Conservation (phyloP, 2,797 vertebrate species). For the Mormyrus hasselquistii region DNA sequence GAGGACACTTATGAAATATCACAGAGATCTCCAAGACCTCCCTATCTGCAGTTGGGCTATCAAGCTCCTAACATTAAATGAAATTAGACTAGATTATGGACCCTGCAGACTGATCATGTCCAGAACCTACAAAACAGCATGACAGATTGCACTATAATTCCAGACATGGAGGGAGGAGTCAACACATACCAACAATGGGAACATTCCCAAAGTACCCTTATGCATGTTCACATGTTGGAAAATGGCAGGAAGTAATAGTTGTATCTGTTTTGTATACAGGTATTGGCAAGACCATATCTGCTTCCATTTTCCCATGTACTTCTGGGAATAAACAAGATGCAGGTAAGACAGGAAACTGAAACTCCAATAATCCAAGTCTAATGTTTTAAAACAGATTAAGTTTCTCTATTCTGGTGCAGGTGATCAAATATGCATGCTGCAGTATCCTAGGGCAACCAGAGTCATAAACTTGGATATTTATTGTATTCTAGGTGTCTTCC, state of each 20-base stretch:
- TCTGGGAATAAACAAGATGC: background rate
- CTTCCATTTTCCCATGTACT: background rate
- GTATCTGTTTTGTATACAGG: background rate
- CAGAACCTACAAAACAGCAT: background rate
- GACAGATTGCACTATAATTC: background rate
- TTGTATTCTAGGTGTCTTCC: slow-evolving; percentile 13
- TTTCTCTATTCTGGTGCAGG: background rate
- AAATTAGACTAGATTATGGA: background rate
- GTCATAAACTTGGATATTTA: slow-evolving; percentile 18
- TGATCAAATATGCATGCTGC: slow-evolving; percentile 12
- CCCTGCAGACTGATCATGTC: background rate
- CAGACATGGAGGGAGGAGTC: background rate
- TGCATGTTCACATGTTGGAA: background rate
- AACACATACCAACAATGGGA: slow-evolving; percentile 3
- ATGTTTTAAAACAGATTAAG: background rate
- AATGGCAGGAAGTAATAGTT: background rate
- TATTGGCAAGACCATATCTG: background rate
- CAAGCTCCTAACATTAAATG: background rate
- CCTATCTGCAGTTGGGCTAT: background rate
- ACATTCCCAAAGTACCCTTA: background rate
- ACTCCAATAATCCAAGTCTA: background rate
- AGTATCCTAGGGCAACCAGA: background rate
- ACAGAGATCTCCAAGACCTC: background rate
- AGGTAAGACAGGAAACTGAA: background rate
- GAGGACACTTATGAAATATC: background rate